These are phyloP conservation scores for Tortrix viridana DNA, from an alignment of 2,888 invertebrate species.

Conservation along the genomic window DNA sequence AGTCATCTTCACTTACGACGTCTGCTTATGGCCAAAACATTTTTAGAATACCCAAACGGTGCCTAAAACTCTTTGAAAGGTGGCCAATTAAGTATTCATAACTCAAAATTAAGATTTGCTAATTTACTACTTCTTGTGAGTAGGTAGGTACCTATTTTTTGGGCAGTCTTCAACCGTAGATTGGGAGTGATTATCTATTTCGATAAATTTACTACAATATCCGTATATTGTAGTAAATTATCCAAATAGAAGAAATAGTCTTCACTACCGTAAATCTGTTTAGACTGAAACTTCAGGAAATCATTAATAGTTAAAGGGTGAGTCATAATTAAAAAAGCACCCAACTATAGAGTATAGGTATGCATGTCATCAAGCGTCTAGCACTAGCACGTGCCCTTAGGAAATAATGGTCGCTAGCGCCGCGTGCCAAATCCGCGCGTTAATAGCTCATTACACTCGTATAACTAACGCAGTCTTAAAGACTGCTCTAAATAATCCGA, in stretches of 20 bases:
- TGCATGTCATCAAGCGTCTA: slow-evolving; percentile 43
- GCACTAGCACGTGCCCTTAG: slow-evolving; percentile 64
- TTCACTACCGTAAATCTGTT: no score
- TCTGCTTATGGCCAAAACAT: slow-evolving; percentile 21
- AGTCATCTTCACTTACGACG: slow-evolving; percentile 8
- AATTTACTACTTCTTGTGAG: background rate
- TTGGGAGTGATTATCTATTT: no score
- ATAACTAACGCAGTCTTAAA: slow-evolving; percentile 61
- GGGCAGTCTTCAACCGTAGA: background rate
- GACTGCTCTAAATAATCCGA: slow-evolving; percentile 61
- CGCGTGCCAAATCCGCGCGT: slow-evolving; percentile 66
- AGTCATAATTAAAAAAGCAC: slow-evolving; percentile 22
- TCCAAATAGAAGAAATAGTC: no score
- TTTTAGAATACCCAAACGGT: slow-evolving; percentile 14
- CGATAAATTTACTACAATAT: no score
- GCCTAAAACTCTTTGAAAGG: slow-evolving; percentile 19
- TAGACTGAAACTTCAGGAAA: no score
- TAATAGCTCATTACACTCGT: slow-evolving; percentile 67
- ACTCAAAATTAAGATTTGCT: slow-evolving; percentile 6
- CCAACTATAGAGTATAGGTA: slow-evolving; percentile 3
- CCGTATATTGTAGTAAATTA: no score
- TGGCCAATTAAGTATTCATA: slow-evolving; percentile 25
- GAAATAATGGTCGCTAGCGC: slow-evolving; percentile 53
- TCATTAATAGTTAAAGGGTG: slow-evolving; percentile 11
- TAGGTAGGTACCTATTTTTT: background rate